These are phyloP conservation scores for Leptocoma aspasia DNA, from an alignment of 2,113 vertebrate species.

Conservation along the genomic window DNA sequence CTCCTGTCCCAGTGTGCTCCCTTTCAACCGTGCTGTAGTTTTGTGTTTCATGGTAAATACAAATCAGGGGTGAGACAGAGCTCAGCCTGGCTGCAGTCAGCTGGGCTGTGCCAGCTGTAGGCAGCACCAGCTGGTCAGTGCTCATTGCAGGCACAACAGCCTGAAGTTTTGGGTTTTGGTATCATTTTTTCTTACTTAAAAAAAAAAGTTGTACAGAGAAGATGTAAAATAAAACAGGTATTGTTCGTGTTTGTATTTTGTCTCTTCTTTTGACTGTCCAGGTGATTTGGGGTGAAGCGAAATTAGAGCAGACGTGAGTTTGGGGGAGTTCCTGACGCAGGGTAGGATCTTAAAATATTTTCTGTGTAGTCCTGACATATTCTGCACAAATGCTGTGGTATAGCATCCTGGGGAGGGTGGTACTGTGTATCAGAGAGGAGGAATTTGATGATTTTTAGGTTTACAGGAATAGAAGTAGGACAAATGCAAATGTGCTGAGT, in stretches of 20 bases:
- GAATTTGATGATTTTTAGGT: neutral
- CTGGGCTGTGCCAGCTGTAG: neutral
- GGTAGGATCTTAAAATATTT: neutral
- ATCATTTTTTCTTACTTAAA: neutral
- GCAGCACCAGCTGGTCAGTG: neutral
- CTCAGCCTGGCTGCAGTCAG: neutral
- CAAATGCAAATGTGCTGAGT: neutral
- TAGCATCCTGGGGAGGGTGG: neutral
- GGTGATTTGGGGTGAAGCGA: neutral
- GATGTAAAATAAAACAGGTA: neutral
- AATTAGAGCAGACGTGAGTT: neutral
- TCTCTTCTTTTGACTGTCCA: neutral
- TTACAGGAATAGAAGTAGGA: neutral
- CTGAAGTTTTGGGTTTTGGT: neutral
- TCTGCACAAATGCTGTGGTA: neutral
- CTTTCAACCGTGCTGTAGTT: fast-evolving
- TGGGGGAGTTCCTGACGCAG: neutral
- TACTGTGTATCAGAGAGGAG: neutral
- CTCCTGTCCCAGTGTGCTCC: fast-evolving
- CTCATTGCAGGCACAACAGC: neutral
- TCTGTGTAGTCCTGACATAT: neutral
- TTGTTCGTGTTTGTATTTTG: neutral
- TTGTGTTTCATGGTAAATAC: neutral
- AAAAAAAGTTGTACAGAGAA: neutral
- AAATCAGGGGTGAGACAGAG: neutral